These are phyloP conservation scores for Struthio camelus DNA, from an alignment of 2,113 vertebrate species.

Conservation along the genomic window DNA sequence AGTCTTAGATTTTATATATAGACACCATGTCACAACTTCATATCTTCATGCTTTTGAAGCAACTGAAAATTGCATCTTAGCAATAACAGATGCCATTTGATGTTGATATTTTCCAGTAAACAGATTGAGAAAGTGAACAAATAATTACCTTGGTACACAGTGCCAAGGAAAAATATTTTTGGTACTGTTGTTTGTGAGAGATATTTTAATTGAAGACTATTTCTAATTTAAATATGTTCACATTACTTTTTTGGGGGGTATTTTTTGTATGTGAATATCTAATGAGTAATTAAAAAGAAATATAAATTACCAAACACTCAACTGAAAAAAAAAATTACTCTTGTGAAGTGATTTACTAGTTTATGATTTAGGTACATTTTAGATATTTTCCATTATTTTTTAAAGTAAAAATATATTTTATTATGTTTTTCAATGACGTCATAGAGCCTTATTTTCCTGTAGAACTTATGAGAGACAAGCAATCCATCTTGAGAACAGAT, in stretches of 20 bases:
- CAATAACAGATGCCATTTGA: not conserved
- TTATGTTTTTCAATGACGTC: not conserved
- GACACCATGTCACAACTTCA: too few relatives aligned
- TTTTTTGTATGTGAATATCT: not conserved
- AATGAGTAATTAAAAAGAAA: not conserved
- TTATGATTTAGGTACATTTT: not conserved
- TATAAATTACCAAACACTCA: not conserved
- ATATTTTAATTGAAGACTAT: not conserved
- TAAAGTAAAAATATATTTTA: not conserved
- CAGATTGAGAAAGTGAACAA: not conserved
- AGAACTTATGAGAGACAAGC: not conserved
- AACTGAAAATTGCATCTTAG: not conserved
- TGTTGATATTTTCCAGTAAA: not conserved
- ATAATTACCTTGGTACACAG: not conserved
- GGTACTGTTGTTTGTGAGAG: not conserved
- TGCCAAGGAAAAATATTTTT: not conserved
- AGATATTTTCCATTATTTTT: not conserved
- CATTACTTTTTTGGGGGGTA: not conserved
- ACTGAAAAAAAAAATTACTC: not conserved
- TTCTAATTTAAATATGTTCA: not conserved
- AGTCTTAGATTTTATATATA: too few relatives aligned
- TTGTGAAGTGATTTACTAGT: not conserved
- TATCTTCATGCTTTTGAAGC: not conserved
- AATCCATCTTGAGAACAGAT: not conserved
- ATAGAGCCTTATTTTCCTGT: not conserved